Conservation (phyloP, 2,797 vertebrate genomes). For the Silurus lanzhouensis region DNA sequence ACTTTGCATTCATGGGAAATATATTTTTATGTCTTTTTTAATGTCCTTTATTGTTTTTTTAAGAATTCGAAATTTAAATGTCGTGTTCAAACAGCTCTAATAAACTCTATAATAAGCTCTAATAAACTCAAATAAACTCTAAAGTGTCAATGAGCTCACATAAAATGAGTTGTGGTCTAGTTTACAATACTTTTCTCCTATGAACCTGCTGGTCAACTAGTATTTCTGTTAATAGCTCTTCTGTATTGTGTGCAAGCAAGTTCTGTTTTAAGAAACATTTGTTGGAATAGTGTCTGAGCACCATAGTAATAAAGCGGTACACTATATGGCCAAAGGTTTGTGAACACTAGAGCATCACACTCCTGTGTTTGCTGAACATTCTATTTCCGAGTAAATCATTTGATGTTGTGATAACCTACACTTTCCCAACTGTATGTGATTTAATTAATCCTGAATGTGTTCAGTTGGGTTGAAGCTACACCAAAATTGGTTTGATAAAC, state of each 20-base stretch:
- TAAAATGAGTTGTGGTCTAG: background rate
- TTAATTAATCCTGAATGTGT: background rate
- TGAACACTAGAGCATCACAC: background rate
- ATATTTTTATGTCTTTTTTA: background rate
- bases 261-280: background rate
- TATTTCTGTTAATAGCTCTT: background rate
- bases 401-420: background rate
- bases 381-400: background rate
- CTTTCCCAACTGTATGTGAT: background rate
- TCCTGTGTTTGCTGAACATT: background rate
- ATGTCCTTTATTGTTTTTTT: background rate
- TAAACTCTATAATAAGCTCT: too few species aligned
- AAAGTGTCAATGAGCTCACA: too few species aligned
- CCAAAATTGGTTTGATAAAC: background rate
- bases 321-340: background rate
- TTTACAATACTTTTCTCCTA: background rate
- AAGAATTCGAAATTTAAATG: background rate
- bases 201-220: background rate
- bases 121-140: background rate
- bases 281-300: background rate
- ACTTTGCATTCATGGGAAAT: background rate
- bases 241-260: background rate
- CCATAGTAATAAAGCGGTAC: background rate
- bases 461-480: background rate
- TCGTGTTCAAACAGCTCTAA: background rate